Conservation (phyloP, 1,140 invertebrate genomes). For the Drosophila sucinea region DNA sequence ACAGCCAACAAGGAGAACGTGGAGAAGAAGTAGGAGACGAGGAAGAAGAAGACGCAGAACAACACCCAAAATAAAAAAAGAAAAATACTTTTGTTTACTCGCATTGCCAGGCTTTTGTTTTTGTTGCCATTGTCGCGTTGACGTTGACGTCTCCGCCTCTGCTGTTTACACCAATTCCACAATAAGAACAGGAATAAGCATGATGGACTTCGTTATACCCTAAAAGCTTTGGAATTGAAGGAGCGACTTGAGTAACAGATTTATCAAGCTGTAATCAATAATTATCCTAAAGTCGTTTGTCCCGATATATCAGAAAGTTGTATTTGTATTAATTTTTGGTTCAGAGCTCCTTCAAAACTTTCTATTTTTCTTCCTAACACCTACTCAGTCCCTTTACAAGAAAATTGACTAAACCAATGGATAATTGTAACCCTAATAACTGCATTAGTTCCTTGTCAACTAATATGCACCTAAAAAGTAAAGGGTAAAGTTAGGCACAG, state of each 20-base stretch:
- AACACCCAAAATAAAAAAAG: conserved; percentile 34
- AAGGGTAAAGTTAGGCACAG: neutral
- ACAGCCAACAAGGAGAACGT: conserved; percentile 2
- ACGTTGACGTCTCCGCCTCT: conserved; percentile 50
- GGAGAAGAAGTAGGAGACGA: neutral
- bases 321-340: no score
- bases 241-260: neutral
- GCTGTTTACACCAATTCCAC: conserved; percentile 77
- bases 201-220: conserved; percentile 1
- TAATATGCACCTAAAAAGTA: neutral
- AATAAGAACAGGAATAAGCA: conserved; percentile 28
- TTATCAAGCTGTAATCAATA: no score
- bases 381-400: no score
- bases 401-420: no score
- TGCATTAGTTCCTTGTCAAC: neutral
- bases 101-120: conserved; percentile 67
- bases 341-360: no score
- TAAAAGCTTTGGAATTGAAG: neutral
- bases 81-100: conserved; percentile 75
- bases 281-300: no score
- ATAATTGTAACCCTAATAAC: no score
- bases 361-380: no score
- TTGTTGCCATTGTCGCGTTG: conserved; percentile 47
- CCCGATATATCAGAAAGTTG: no score
- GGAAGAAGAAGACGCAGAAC: conserved; percentile 48